Base-by-base conservation (phyloP, 2,888 invertebrate species). In the Dicranocentrus wangi region DNA sequence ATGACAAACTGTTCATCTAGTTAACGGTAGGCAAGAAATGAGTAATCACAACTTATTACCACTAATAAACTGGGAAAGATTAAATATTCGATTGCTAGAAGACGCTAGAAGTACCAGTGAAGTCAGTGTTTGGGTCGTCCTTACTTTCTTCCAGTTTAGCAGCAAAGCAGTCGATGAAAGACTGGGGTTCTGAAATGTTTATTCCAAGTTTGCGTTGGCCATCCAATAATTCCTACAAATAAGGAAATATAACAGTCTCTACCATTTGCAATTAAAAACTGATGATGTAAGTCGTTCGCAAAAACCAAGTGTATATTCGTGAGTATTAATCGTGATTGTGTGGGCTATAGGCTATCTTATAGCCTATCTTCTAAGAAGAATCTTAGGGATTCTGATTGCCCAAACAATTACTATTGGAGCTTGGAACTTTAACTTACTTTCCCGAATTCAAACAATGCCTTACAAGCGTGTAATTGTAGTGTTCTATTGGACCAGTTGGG, bases 1-100 rank as follows among this genome's bases (percentile, higher is more conserved):
- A 70, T 0, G 0, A 61, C 39, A 19, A 70, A 71, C 3, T 78
- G 70, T 17, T 78, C 78, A 28, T 78, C 78, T 51, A 13, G 51
- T 51, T 25, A 10, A 25, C n/a, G 5, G 10, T 17, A 15, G 13
- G 13, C 51, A 21, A 68, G 8, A 51, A 43, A 51, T n/a, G 5
- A 68, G 10, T n/a, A 5, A 51, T 51, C 5, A 17, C 7, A 51
- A 27, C n/a, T 60, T 60, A 17, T 13, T 15, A 43, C 53, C 3
- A 61, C 25, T 32, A 28, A 5, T 15, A 43, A 21, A 51, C 25
- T 21, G 2, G 10, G 2, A 27, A 61, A 3, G 25, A 58, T 39
- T 66, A 1, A 66, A 21, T 19, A 47, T 23, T 42, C 13, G 21
- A 32, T 27, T 23, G n/a, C 3, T 13, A 13, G 5, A 5, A 13